These are phyloP conservation scores for Oryzias sinensis DNA, from an alignment of 2,797 vertebrate genomes.

Conservation along the genomic window DNA sequence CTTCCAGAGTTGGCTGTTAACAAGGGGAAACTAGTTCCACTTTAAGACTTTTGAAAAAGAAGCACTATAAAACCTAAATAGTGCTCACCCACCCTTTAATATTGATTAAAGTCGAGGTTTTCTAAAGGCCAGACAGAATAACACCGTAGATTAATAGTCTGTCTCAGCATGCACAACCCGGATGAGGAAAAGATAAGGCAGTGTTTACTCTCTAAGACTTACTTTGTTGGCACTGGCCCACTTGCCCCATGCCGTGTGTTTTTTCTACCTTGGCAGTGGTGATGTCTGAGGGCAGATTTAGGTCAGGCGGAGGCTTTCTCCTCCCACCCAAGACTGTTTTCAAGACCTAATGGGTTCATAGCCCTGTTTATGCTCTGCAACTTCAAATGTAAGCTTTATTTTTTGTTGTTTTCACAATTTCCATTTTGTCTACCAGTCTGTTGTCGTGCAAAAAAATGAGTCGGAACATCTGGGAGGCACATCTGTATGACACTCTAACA, in stretches of 20 bases:
- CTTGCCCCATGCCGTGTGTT: slow-evolving; percentile 52
- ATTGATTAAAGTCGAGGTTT: slow-evolving; percentile 53
- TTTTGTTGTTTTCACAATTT: too few species aligned
- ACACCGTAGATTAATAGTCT: slow-evolving; percentile 38
- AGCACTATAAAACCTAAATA: slow-evolving; percentile 18
- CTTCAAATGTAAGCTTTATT: slow-evolving; percentile 5
- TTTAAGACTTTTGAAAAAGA: slow-evolving; percentile 1
- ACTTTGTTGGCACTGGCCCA: slow-evolving; percentile 56
- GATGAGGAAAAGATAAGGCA: slow-evolving; percentile 69
- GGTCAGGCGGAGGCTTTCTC: slow-evolving; percentile 50
- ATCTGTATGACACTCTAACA: too few species aligned
- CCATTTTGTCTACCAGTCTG: too few species aligned
- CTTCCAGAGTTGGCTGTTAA: slow-evolving; percentile 6
- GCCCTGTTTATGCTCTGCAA: slow-evolving; percentile 21
- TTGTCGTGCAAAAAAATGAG: too few species aligned
- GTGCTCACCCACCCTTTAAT: slow-evolving; percentile 38
- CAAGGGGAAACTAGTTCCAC: neutral
- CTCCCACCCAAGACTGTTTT: slow-evolving; percentile 37
- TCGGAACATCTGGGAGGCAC: too few species aligned
- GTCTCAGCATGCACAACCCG: slow-evolving; percentile 45
- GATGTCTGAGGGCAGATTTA: slow-evolving; percentile 46
- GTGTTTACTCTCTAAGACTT: slow-evolving; percentile 62
- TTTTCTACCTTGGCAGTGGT: slow-evolving; percentile 61
- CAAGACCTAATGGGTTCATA: slow-evolving; percentile 36
- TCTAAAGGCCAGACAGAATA: slow-evolving; percentile 47